Conservation (phyloP, 2,113 vertebrate genomes). For the Sebastes fasciatus region DNA sequence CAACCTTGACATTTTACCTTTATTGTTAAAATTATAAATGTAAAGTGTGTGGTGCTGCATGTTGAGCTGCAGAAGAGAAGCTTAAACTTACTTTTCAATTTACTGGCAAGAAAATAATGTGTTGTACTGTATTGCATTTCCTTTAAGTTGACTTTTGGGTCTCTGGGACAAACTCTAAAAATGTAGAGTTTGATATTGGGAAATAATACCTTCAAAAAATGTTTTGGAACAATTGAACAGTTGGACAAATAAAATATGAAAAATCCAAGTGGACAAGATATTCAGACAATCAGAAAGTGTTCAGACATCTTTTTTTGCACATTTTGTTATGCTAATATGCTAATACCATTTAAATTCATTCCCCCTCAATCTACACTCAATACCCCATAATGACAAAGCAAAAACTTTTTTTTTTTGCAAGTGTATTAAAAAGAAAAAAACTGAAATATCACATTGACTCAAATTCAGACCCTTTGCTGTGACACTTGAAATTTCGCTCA, state of each 20-base stretch:
- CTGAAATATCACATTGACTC: not conserved
- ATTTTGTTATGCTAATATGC: no score
- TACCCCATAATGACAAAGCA: no score
- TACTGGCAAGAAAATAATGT: not conserved
- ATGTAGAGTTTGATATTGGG: not conserved
- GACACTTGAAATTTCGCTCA: not conserved
- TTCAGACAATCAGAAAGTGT: no score
- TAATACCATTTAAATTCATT: not conserved
- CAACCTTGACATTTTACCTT: not conserved
- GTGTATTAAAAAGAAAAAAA: no score
- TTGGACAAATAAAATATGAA: no score
- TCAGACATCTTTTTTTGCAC: no score
- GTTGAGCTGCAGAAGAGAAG: not conserved
- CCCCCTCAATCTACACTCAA: not conserved
- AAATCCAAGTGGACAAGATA: no score
- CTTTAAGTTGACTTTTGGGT: not conserved
- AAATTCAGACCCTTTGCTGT: not conserved
- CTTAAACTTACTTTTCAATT: not conserved
- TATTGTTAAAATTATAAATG: not conserved
- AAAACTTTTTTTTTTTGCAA: no score
- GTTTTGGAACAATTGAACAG: not conserved
- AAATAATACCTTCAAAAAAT: not conserved
- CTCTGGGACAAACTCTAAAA: not conserved
- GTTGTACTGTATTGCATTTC: not conserved
- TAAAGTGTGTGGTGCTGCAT: not conserved